phyloP scores from a whole-genome alignment of 2,797 vertebrate species.

The Phrynocephalus forsythii region DNA sequence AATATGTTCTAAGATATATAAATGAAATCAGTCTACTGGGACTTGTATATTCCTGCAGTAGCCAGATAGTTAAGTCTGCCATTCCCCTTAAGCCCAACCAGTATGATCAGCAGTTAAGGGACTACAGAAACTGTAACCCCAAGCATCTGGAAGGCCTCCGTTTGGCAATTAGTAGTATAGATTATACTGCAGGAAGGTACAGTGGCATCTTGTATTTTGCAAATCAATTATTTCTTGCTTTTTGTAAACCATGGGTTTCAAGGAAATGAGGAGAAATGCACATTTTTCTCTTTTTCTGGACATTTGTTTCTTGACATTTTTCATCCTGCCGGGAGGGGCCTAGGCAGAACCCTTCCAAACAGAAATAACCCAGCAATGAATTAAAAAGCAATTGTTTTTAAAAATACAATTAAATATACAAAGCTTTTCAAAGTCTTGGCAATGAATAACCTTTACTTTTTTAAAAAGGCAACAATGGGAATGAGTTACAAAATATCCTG shows the following conservation, averaged over 20 bases:
- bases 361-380: background rate
- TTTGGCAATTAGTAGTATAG: no score
- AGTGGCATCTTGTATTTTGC: no score
- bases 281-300: background rate
- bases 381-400: background rate
- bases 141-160: background rate
- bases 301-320: background rate
- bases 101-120: background rate
- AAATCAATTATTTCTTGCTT: no score
- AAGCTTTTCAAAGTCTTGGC: background rate
- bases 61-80: background rate
- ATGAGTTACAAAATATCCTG: background rate
- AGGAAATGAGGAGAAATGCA: background rate
- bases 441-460: background rate
- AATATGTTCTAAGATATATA: no score
- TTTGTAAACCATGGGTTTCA: no score
- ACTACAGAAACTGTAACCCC: background rate
- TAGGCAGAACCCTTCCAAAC: background rate
- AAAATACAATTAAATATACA: background rate
- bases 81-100: background rate
- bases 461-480: background rate
- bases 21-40: no score
- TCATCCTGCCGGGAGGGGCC: background rate
- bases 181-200: no score
- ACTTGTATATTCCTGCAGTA: no score